Evolutionary conservation across 2,888 invertebrate genomes (phyloP), one percentile per base, ranked within the genome.

Genomic region (Oithona nana): DNA sequence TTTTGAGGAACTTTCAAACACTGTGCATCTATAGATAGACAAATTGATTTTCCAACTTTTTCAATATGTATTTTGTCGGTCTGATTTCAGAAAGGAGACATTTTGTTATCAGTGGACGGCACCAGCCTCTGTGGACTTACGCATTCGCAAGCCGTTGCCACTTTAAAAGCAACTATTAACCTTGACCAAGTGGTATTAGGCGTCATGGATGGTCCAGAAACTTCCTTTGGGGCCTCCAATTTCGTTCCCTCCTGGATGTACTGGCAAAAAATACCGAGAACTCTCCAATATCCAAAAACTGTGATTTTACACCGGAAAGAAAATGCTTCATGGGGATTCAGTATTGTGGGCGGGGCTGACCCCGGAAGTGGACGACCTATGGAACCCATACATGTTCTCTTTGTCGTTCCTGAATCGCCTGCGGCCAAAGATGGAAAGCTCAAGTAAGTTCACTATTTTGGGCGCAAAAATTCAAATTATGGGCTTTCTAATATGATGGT

Each of bases 221-320:
- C 73, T 3, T 69, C 69, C 29, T 68, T 69, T 30, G 73, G 73
- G 13, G 63, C 68, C 31, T 48, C 57, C 62, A 74, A 74, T 68
- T 76, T 76, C 67, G 71, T 71, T 16, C 76, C 76, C 2, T 72
- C 74, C 30, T 76, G 76, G 76, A 69, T 74, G 63, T 76, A 73
- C 68, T 76, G 76, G 76, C 73, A 75, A 62, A 71, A 72, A 64
- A 67, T 76, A 67, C 75, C 76, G 28, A 70, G 70, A 72, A 68
- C 68, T 58, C 73, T 74, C 66, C 73, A 75, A 64, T 68, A 71
- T 39, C 68, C 72, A 24, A 72, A 72, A 65, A 71, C 72, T 8
- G 72, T 75, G 29, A 69, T 71, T n/a, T 66, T 75, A 51, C 69
- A 72, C 60, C 67, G 73, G 8, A 70, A 28, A 29, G 62, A 62